Evolutionary conservation across 2,113 vertebrate genomes (phyloP).

Genomic region (Ramphastos sulfuratus): DNA sequence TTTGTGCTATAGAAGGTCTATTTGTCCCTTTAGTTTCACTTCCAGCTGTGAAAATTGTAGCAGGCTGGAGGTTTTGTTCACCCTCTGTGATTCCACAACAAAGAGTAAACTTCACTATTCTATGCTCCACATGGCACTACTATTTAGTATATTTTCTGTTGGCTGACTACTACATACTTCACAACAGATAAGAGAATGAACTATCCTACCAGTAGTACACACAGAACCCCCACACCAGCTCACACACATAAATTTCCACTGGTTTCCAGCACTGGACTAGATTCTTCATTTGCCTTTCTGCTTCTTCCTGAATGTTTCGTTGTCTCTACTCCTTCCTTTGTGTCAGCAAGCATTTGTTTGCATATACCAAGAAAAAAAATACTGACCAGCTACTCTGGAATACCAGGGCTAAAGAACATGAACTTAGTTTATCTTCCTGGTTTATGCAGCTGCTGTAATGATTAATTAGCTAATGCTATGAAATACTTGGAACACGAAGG

Average conservation of each 20-base stretch:
- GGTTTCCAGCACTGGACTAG: background rate
- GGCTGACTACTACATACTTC: background rate
- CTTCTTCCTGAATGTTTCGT: background rate
- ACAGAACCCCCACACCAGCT: background rate
- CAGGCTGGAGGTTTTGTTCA: background rate
- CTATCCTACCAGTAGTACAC: background rate
- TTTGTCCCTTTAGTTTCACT: background rate
- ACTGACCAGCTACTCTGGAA: background rate
- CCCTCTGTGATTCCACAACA: background rate
- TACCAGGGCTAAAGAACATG: background rate
- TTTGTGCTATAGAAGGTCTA: background rate
- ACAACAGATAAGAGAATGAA: background rate
- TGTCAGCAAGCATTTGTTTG: background rate
- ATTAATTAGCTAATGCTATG: background rate
- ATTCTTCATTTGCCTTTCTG: background rate
- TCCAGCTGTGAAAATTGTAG: background rate
- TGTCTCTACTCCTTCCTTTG: background rate
- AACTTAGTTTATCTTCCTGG: background rate
- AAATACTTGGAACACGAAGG: background rate
- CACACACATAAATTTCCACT: background rate
- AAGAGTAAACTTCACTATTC: background rate
- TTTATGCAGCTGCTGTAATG: background rate
- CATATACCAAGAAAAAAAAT: background rate
- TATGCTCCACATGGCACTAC: background rate
- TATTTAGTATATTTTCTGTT: background rate